A percentile compares a stretch with the other conserved stretches of the same genome.
Evolutionary conservation across 2,113 vertebrate species (phyloP).

Genomic region (Myiopsitta monachus): DNA sequence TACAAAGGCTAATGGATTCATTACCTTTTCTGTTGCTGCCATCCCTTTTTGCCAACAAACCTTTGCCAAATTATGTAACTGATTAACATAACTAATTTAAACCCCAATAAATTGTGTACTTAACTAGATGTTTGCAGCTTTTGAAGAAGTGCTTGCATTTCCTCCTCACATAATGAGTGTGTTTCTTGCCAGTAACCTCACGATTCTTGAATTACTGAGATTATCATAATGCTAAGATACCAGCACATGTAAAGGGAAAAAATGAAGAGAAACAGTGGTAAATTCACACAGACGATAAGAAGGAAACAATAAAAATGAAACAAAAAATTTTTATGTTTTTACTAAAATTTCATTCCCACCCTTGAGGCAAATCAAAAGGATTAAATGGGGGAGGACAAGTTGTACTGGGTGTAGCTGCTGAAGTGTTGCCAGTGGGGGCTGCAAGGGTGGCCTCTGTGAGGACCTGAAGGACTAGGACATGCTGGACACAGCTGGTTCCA

Average conservation of each 20-base stretch:
- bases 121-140: neutral
- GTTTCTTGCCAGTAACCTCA: neutral
- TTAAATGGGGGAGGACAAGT: neutral
- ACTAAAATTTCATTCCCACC: neutral
- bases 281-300: neutral
- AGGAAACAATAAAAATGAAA: neutral
- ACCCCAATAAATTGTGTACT: neutral
- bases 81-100: neutral
- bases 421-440: neutral
- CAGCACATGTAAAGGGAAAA: neutral
- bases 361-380: neutral
- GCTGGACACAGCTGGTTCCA: neutral
- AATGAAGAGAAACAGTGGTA: neutral
- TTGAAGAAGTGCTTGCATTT: neutral
- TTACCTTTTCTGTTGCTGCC: neutral
- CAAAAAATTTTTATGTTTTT: neutral
- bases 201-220: neutral
- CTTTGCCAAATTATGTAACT: neutral
- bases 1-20: neutral
- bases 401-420: neutral
- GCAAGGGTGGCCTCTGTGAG: neutral
- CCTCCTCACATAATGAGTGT: neutral
- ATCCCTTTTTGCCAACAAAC: neutral
- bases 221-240: fast-evolving
- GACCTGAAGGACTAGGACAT: neutral